Base-by-base conservation (phyloP, 1,140 invertebrate species). In the Listronotus oregonensis region DNA sequence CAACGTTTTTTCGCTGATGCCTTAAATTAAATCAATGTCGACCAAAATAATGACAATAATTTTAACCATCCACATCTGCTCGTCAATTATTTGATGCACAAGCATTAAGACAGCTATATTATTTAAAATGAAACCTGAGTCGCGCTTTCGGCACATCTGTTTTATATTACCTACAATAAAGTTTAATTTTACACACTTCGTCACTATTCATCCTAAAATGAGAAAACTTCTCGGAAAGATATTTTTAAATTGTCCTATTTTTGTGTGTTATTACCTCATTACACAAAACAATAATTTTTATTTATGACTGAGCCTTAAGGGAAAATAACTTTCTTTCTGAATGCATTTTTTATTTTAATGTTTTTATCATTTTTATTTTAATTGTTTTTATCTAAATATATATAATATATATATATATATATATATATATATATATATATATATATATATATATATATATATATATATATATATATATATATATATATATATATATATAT, bases 121-220 rank as follows among this genome's bases (percentile, higher is more conserved):
- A 62, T 17, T 52, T 51, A 17, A 62, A 52, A 51, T 52, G 59
- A 51, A 18, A 62, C 42, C 32, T 49, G 32, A 40, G 43, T 52
- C 31, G 12, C 10, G 55, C 55, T 57, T 57, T 44, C n/a, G 15
- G 40, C 15, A 31, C 55, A 57, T 57, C 55, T 57, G 59, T 62
- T 62, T 62, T 62, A 62, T 62, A 62, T 62, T 62, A 52, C 59
- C 59, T 52, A 52, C 59, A 52, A 62, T 62, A 62, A 62, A 62
- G 49, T 62, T 50, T 62, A 62, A 62, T 62, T 62, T 52, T 37
- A 52, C 49, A 62, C 47, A 52, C 47, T 52, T 62, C 59, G 52
- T 62, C 47, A 52, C 59, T 52, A 62, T 62, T 62, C 59, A 43
- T 7, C 34, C 47, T 42, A 37, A 62, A 62, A 52, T 27, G 49